phyloP scores from a whole-genome alignment of 2,888 invertebrate species.

The Teleiodes luculella region DNA sequence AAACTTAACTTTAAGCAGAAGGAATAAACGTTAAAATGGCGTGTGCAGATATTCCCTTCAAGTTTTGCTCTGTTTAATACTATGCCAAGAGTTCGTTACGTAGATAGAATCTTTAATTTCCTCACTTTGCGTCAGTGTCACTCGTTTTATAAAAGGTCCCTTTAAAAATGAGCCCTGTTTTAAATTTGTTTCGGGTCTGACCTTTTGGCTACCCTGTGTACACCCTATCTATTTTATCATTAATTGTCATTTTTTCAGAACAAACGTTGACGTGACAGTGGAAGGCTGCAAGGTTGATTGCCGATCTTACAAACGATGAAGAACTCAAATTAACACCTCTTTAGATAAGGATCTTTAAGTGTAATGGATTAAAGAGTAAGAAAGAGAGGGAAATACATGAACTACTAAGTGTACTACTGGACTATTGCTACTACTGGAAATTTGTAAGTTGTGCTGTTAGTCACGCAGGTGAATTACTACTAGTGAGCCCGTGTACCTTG shows the following conservation, averaged over 20 bases:
- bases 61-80: constrained; percentile 48
- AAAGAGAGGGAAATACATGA: no score
- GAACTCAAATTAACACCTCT: no score
- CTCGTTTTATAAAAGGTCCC: constrained; percentile 40
- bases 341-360: no score
- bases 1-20: constrained; percentile 15
- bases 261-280: no score
- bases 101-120: constrained; percentile 74
- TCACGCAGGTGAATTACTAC: no score
- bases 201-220: background rate
- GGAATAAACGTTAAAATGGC: constrained; percentile 26
- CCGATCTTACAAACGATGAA: no score
- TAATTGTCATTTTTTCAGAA: constrained; percentile 17
- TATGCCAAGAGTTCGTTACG: constrained; percentile 56
- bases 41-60: constrained; percentile 23
- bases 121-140: constrained; percentile 50
- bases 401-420: no score
- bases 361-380: no score
- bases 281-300: no score
- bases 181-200: constrained; percentile 30
- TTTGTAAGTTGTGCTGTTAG: no score
- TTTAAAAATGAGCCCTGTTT: constrained; percentile 34
- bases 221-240: background rate
- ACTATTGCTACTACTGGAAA: no score
- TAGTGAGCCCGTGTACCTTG: no score